Percentiles rank a stretch among this genome's conserved stretches.
These are phyloP conservation scores for Lathamus discolor DNA, from an alignment of 2,113 vertebrate genomes.

Conservation along the genomic window DNA sequence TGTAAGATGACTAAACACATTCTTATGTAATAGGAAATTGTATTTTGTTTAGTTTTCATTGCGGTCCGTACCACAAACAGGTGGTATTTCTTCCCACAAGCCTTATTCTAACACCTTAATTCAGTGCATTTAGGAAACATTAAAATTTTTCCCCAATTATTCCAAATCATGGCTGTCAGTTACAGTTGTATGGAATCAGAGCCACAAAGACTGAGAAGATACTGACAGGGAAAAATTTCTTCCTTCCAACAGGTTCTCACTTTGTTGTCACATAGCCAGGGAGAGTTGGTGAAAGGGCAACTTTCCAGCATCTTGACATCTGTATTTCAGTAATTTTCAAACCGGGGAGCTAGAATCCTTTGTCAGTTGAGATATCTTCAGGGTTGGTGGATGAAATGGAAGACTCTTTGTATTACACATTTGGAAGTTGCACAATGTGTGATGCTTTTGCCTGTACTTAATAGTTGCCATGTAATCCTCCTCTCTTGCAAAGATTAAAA, in stretches of 20 bases:
- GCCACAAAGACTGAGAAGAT: not conserved
- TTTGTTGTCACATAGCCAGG: not conserved
- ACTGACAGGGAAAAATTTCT: not conserved
- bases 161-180: not conserved
- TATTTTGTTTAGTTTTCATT: not conserved
- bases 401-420: not conserved
- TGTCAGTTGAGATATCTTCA: not conserved
- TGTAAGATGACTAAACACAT: not conserved
- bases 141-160: not conserved
- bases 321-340: not conserved
- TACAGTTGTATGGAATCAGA: not conserved
- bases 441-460: not conserved
- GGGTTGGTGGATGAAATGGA: not conserved
- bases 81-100: not conserved
- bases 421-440: not conserved
- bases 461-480: not conserved
- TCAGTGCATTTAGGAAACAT: not conserved
- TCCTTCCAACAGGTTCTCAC: not conserved
- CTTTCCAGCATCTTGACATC: not conserved
- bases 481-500: not conserved
- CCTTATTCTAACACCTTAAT: not conserved
- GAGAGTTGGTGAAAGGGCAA: not conserved
- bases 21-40: not conserved
- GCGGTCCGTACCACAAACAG: not conserved
- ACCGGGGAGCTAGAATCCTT: not conserved